Evolutionary conservation across 2,888 invertebrate genomes (phyloP).

Genomic region (Phortica okadai): DNA sequence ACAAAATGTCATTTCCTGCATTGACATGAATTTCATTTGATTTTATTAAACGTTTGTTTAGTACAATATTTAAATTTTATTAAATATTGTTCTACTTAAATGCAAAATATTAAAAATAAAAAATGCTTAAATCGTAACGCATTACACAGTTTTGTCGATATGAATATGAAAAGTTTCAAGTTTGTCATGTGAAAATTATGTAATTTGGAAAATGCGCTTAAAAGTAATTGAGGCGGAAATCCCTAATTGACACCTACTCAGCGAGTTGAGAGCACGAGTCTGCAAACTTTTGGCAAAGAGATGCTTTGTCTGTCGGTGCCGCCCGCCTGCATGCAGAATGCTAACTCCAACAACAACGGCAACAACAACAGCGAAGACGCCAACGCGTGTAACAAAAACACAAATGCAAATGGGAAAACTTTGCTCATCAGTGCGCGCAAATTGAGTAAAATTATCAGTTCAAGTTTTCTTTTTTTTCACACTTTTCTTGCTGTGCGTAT

Average conservation of each 20-base stretch:
- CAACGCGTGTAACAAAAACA: neutral
- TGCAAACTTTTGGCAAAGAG: constrained; percentile 2
- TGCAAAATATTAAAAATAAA: too few relatives aligned
- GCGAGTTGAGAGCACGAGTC: constrained; percentile 9
- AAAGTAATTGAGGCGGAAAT: constrained; percentile 69
- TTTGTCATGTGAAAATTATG: constrained; percentile 72
- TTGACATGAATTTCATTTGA: neutral
- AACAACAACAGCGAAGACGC: constrained; percentile 11
- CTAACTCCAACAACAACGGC: constrained; percentile 18
- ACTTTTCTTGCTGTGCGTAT: constrained; percentile 49
- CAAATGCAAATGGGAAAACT: constrained; percentile 69
- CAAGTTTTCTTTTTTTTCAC: constrained; percentile 60
- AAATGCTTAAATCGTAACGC: neutral
- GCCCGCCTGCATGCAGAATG: too few relatives aligned
- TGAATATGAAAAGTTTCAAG: constrained; percentile 53
- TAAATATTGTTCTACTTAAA: too few relatives aligned
- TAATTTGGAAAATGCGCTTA: constrained; percentile 60
- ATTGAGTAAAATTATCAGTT: constrained; percentile 70
- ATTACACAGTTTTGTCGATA: neutral
- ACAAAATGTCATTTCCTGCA: neutral
- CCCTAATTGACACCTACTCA: constrained; percentile 69
- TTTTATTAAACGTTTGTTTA: too few relatives aligned
- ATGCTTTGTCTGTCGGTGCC: too few relatives aligned
- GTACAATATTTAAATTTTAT: too few relatives aligned
- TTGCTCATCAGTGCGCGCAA: constrained; percentile 69